Percentiles rank a stretch among this genome's conserved stretches.
These are phyloP conservation scores for Masticophis lateralis DNA, from an alignment of 2,797 vertebrate species.

Conservation along the genomic window DNA sequence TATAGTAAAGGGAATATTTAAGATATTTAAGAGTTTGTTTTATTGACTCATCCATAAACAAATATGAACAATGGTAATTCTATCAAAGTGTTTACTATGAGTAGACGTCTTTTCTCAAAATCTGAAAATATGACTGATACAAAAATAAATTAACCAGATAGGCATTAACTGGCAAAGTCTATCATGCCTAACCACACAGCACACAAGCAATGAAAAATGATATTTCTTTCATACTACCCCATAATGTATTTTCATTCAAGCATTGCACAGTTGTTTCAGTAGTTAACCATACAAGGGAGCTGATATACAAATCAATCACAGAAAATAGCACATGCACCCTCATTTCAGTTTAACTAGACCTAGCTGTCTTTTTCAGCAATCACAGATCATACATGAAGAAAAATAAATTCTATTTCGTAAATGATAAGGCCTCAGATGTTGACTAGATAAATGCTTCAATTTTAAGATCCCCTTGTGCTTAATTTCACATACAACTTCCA, in stretches of 20 bases:
- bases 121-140: background rate
- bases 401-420: background rate
- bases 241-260: background rate
- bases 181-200: background rate
- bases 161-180: background rate
- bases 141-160: background rate
- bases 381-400: background rate
- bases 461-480: background rate
- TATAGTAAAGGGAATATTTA: background rate
- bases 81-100: background rate
- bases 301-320: background rate
- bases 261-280: background rate
- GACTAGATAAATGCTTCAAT: background rate
- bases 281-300: background rate
- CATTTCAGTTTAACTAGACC: background rate
- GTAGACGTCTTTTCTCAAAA: background rate
- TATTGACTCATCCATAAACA: background rate
- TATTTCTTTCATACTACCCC: background rate
- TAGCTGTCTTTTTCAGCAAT: background rate
- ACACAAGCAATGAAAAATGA: background rate
- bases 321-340: background rate
- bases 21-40: background rate
- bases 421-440: background rate
- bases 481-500: background rate
- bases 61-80: background rate